Conservation (phyloP, 2,113 vertebrate species). For the Ailuropoda melanoleuca region DNA sequence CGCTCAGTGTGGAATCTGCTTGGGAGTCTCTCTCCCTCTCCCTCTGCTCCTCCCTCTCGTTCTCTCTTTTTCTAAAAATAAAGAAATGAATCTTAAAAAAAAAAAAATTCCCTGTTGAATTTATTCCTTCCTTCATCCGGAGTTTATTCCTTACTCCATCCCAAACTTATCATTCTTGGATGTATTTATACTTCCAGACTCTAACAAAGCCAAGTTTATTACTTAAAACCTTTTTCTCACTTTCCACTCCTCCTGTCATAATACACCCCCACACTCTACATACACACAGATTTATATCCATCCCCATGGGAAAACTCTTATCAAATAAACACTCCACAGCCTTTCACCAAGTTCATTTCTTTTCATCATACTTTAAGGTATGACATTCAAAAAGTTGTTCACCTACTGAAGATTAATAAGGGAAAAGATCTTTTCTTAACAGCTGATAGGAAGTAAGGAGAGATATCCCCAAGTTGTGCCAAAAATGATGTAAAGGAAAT, state of each 20-base stretch:
- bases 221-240: constrained; percentile 33
- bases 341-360: neutral
- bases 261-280: neutral
- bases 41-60: neutral
- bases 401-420: neutral
- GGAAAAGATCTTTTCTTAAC: neutral
- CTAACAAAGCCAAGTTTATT: neutral
- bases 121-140: neutral
- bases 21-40: neutral
- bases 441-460: neutral
- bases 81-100: neutral
- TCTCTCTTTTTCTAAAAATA: neutral
- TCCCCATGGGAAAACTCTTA: neutral
- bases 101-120: constrained; percentile 7
- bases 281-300: neutral
- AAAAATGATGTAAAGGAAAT: neutral
- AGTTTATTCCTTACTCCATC: neutral
- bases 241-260: neutral
- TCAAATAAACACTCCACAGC: neutral
- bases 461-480: neutral
- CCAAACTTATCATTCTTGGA: constrained; percentile 8
- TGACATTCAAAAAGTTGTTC: constrained; percentile 20
- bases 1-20: neutral
- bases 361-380: neutral
- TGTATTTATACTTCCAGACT: neutral